phyloP scores from a whole-genome alignment of 2,888 invertebrate species.

The Torymus aiolomorphi region DNA sequence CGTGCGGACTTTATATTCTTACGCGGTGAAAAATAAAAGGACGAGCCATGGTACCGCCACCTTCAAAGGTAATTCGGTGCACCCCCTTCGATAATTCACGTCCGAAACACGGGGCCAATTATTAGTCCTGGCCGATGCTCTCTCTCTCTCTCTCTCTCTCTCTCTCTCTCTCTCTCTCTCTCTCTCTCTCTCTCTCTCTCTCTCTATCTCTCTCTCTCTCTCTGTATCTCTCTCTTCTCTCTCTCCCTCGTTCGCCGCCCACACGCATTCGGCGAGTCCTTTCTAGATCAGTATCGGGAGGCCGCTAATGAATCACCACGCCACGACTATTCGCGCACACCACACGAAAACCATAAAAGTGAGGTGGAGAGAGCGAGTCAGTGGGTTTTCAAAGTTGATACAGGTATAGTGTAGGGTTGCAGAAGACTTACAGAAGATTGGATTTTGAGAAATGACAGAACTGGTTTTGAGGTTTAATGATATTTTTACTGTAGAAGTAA shows the following conservation, averaged over 20 bases:
- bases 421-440: no score
- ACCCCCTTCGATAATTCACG: conserved; percentile 45
- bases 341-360: conserved; percentile 28
- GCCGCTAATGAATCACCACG: conserved; percentile 45
- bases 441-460: no score
- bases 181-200: conserved; percentile 34
- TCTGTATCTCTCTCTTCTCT: no score
- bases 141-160: conserved; percentile 22
- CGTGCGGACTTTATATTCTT: no score
- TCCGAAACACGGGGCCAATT: conserved; percentile 48
- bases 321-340: conserved; percentile 23
- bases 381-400: no score
- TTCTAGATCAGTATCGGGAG: conserved; percentile 43
- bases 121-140: conserved; percentile 45
- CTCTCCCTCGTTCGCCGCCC: conserved; percentile 31
- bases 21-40: no score
- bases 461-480: no score
- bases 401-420: no score
- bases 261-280: conserved; percentile 44
- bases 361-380: no score
- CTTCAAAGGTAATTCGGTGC: conserved; percentile 39
- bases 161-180: neutral
- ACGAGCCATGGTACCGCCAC: neutral
- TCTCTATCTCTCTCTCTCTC: conserved; percentile 9
- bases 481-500: no score